Evolutionary conservation across 2,888 invertebrate genomes (phyloP), one percentile per base, ranked within the genome.

Genomic region (Sarcophaga carnaria): DNA sequence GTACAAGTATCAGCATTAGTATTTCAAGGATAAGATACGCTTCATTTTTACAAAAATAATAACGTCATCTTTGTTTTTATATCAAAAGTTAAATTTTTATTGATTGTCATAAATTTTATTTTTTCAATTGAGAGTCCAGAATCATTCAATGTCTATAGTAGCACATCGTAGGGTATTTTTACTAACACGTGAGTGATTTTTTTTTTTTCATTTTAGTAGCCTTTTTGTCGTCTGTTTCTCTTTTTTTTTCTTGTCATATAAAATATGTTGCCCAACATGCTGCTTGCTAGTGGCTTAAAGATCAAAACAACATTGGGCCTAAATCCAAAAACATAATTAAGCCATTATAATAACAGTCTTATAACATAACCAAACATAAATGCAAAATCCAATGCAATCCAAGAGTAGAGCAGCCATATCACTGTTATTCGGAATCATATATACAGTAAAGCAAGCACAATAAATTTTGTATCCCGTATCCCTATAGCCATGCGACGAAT

Each of bases 261-360:
- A 25, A 17, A 22, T 54, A 63, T 69, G 25, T 47, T 78, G 74
- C 25, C 4, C 27, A 66, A 63, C 67, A 78, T 25, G 79, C 87
- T 81, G 87, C 84, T 49, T 79, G 59, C 63, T 59, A 70, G 54
- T 25, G 62, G 49, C 63, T 76, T 71, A 60, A 76, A 85, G 84
- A 87, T 87, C 47, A 87, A 87, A 87, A 75, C 77, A 27, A 49
- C 54, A 84, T 67, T 72, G 22, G 47, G 27, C 1, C 76, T 71
- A 63, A 87, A 71, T 67, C 62, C 76, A 12, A 79, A 84, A 87
- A 87, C 81, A 84, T 87, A 87, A 87, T 87, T 87, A 84, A 87
- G 87, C 84, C 84, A 87, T 84, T 87, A 84, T 77, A 77, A 79
- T 69, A 81, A 79, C 66, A 79, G 66, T 75, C 80, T 22, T 59